A percentile compares a stretch with the other conserved stretches of the same genome.
These are phyloP conservation scores for Athalia circularis DNA, from an alignment of 2,888 invertebrate genomes.

Conservation along the genomic window DNA sequence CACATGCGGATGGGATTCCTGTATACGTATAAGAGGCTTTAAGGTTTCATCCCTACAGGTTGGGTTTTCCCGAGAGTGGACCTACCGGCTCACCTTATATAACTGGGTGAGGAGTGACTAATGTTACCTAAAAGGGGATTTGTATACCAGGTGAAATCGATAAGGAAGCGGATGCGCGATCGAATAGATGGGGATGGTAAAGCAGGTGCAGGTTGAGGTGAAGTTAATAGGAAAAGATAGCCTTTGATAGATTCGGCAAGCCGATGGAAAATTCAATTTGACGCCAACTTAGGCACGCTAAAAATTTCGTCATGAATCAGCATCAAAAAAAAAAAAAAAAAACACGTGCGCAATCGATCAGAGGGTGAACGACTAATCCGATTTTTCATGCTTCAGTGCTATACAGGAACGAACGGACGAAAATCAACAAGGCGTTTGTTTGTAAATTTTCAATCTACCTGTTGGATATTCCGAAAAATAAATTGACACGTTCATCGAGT, in stretches of 20 bases:
- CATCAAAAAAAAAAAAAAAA: too few species aligned
- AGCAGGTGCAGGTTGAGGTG: slow-evolving; percentile 42
- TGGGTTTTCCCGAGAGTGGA: slow-evolving; percentile 7
- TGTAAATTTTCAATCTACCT: too few species aligned
- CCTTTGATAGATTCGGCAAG: slow-evolving; percentile 47
- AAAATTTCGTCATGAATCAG: slow-evolving; percentile 3
- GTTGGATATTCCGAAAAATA: too few species aligned
- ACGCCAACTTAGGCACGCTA: not conserved
- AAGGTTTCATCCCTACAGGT: slow-evolving; percentile 24
- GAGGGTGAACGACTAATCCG: too few species aligned
- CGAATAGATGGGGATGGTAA: slow-evolving; percentile 38
- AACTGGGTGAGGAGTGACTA: slow-evolving; percentile 64
- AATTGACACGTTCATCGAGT: too few species aligned
- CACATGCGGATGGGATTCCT: not conserved
- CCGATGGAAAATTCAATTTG: slow-evolving; percentile 34
- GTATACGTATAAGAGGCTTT: not conserved
- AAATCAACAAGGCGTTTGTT: too few species aligned
- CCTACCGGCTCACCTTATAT: slow-evolving; percentile 18
- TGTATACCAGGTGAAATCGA: slow-evolving; percentile 69
- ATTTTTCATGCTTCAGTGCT: too few species aligned
- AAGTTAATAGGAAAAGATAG: slow-evolving; percentile 55
- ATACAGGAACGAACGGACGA: too few species aligned
- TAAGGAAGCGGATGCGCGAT: slow-evolving; percentile 56
- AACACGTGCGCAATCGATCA: too few species aligned
- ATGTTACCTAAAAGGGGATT: slow-evolving; percentile 68